These are phyloP conservation scores for Cylas formicarius DNA, from an alignment of 1,140 invertebrate species.

Conservation along the genomic window DNA sequence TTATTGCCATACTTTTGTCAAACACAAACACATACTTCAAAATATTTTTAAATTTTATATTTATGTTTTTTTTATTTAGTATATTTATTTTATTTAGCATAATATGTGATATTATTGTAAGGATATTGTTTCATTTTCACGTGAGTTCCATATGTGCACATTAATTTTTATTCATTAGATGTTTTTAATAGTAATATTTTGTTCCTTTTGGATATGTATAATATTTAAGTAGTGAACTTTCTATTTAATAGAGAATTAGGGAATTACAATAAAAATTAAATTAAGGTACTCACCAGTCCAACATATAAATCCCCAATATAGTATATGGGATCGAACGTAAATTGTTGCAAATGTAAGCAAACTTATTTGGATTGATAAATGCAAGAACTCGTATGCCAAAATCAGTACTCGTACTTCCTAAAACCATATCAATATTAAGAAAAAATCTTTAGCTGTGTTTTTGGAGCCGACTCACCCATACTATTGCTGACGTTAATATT, in stretches of 20 bases:
- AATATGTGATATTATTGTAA: too few species aligned
- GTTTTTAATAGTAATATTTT: neutral
- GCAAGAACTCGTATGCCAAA: slow-evolving; percentile 8
- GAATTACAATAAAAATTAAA: slow-evolving; percentile 1
- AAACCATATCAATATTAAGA: slow-evolving; percentile 6
- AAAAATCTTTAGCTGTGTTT: neutral
- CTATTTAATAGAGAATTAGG: neutral
- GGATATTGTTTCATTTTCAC: too few species aligned
- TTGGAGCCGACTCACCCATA: slow-evolving; percentile 7
- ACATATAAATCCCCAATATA: too few species aligned
- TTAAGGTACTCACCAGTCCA: too few species aligned
- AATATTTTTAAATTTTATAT: too few species aligned
- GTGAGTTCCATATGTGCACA: too few species aligned
- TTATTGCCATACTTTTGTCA: too few species aligned
- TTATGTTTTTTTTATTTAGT: too few species aligned
- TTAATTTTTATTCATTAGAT: neutral
- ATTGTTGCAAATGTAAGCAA: slow-evolving; percentile 11
- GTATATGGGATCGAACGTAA: neutral
- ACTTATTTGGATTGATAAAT: slow-evolving; percentile 9
- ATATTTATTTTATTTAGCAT: too few species aligned
- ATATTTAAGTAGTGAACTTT: neutral
- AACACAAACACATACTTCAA: too few species aligned
- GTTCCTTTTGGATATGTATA: neutral
- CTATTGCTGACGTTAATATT: slow-evolving; percentile 7
- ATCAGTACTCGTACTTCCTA: slow-evolving; percentile 8